These are phyloP conservation scores for Ernsta delagoae DNA, from an alignment of 2,888 invertebrate genomes.

Conservation along the genomic window DNA sequence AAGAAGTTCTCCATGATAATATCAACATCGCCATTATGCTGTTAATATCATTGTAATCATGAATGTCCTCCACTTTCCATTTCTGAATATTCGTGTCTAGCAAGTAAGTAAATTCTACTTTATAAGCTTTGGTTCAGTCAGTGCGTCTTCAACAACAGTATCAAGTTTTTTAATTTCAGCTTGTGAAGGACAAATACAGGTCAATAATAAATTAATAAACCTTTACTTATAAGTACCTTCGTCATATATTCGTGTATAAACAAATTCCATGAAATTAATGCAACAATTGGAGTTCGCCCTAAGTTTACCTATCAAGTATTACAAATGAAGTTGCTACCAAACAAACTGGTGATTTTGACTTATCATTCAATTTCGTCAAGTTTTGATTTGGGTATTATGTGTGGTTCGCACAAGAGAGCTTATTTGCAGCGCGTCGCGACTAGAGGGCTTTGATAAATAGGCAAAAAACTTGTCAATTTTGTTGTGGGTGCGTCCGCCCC, in stretches of 20 bases:
- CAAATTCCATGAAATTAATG: background rate
- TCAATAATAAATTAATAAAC: too few relatives aligned
- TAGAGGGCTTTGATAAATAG: constrained; percentile 66
- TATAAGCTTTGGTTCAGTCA: too few relatives aligned
- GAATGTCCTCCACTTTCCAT: too few relatives aligned
- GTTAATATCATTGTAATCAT: too few relatives aligned
- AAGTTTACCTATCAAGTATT: constrained; percentile 61
- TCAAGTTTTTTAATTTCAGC: too few relatives aligned
- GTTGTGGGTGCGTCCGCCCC: constrained; percentile 56
- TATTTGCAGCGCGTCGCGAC: constrained; percentile 63
- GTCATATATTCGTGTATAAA: background rate
- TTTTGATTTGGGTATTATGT: constrained; percentile 63
- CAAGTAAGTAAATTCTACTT: too few relatives aligned
- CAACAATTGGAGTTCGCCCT: constrained; percentile 44
- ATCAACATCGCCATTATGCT: too few relatives aligned
- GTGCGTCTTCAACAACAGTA: too few relatives aligned
- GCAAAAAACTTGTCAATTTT: constrained; percentile 68
- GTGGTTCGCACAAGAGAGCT: constrained; percentile 60
- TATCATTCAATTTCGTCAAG: constrained; percentile 65
- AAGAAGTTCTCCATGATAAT: too few relatives aligned
- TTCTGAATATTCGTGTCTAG: too few relatives aligned
- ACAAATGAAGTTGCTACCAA: constrained; percentile 57
- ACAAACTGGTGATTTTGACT: constrained; percentile 69
- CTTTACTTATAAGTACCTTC: too few relatives aligned
- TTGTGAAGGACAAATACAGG: too few relatives aligned